Conservation (phyloP, 2,888 invertebrate species). For the Drosophila neonasuta region DNA sequence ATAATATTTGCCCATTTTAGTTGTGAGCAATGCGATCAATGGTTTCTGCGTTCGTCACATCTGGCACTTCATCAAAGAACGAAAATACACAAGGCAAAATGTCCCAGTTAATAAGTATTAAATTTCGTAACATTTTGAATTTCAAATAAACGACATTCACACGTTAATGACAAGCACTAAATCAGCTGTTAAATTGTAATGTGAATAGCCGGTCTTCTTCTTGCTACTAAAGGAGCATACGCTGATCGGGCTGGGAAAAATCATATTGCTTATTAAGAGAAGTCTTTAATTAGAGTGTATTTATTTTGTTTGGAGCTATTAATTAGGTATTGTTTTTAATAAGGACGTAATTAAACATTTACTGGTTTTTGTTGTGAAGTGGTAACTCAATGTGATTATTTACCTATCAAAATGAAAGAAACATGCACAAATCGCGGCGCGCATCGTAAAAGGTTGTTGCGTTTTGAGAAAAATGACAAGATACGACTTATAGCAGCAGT, state of each 20-base stretch:
- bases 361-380: no score
- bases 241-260: slow-evolving; percentile 26
- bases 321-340: no score
- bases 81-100: slow-evolving; percentile 51
- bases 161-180: slow-evolving; percentile 17
- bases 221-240: slow-evolving; percentile 24
- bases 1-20: slow-evolving; percentile 27
- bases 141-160: slow-evolving; percentile 7
- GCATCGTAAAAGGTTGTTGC: slow-evolving; percentile 20
- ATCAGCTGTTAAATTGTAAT: slow-evolving; percentile 35
- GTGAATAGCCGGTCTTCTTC: slow-evolving; percentile 37
- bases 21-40: slow-evolving; percentile 58
- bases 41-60: slow-evolving; percentile 59
- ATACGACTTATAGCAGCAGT: slow-evolving; percentile 41
- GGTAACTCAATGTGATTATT: background rate
- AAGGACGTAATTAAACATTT: background rate
- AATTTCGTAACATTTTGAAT: background rate
- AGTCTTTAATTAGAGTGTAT: background rate
- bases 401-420: background rate
- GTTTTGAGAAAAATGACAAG: slow-evolving; percentile 41
- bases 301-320: no score
- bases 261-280: background rate
- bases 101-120: background rate
- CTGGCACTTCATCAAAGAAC: slow-evolving; percentile 47
- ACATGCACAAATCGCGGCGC: slow-evolving; percentile 1